Percentiles rank a stretch among this genome's conserved stretches.
phyloP scores from a whole-genome alignment of 2,113 vertebrate genomes.

The Galemys pyrenaicus region DNA sequence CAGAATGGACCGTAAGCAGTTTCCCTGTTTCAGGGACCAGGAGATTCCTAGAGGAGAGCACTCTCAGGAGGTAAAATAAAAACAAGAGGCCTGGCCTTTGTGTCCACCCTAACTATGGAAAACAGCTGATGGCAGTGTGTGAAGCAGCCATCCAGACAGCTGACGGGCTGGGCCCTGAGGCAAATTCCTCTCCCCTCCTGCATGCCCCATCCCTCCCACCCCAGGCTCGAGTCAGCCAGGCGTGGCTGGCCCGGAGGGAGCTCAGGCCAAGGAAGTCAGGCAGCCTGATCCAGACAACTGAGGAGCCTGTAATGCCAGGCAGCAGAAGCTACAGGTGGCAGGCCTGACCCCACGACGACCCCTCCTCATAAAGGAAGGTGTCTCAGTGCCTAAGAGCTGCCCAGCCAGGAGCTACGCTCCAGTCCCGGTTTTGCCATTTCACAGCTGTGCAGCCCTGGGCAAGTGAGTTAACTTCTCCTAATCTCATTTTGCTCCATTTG shows the following conservation, averaged over 20 bases:
- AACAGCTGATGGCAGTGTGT: constrained; percentile 73
- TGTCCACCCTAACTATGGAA: constrained; percentile 57
- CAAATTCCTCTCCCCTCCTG: constrained; percentile 72
- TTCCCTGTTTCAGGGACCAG: not conserved
- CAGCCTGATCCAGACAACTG: constrained; percentile 15
- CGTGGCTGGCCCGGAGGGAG: constrained; percentile 56
- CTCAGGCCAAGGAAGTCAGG: constrained; percentile 13
- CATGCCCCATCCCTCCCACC: constrained; percentile 28
- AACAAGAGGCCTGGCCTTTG: constrained; percentile 57
- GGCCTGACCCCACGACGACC: not conserved
- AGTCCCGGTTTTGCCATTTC: not conserved
- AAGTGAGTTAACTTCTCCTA: constrained; percentile 23
- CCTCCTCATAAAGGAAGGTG: not conserved
- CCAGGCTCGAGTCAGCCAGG: constrained; percentile 39
- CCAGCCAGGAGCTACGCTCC: not conserved
- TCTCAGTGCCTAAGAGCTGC: not conserved
- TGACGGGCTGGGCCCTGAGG: constrained; percentile 58
- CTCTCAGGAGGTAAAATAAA: constrained; percentile 70
- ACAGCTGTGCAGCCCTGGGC: not conserved
- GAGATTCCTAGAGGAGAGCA: constrained; percentile 6
- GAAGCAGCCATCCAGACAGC: constrained; percentile 72
- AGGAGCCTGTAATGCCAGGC: not conserved
- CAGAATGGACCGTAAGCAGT: not conserved
- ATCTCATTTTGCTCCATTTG: not conserved
- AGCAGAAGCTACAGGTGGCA: constrained; percentile 59